phyloP scores from a whole-genome alignment of 2,888 invertebrate genomes.

The Hirtodrosophila histrioides region DNA sequence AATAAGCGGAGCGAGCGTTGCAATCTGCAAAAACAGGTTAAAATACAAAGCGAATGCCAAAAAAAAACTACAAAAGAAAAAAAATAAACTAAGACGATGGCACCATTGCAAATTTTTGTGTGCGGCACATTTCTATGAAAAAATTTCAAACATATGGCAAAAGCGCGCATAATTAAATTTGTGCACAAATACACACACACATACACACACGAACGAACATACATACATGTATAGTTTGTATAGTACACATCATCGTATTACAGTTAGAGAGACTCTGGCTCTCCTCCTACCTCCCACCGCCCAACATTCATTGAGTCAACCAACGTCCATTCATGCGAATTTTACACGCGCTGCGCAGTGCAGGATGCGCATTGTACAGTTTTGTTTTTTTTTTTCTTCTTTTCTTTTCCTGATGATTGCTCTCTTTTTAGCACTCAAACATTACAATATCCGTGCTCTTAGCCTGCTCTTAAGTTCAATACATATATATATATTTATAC shows the following conservation, averaged over 20 bases:
- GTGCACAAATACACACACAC: conserved; percentile 23
- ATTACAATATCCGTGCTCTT: conserved; percentile 36
- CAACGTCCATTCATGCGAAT: conserved; percentile 69
- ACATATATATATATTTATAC: conserved; percentile 7
- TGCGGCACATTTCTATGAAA: conserved; percentile 56
- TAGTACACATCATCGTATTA: conserved; percentile 44
- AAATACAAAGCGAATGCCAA: conserved; percentile 62
- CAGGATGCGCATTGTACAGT: conserved; percentile 69
- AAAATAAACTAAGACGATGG: conserved; percentile 45
- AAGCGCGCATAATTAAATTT: conserved; percentile 77
- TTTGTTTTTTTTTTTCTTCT: conserved; percentile 8
- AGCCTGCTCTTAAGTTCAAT: conserved; percentile 46
- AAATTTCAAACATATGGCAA: conserved; percentile 72
- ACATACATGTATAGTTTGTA: not conserved
- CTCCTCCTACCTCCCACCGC: conserved; percentile 22
- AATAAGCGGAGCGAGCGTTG: conserved; percentile 60
- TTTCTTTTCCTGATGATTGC: conserved; percentile 13
- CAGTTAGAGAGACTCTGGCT: conserved; percentile 28
- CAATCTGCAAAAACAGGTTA: conserved; percentile 77
- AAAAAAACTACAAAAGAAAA: conserved; percentile 13
- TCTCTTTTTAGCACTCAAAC: conserved; percentile 34
- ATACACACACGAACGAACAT: conserved; percentile 3
- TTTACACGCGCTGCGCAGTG: conserved; percentile 77
- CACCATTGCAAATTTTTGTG: conserved; percentile 69
- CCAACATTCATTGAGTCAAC: conserved; percentile 63